These are phyloP conservation scores for Ecliptopera silaceata DNA, from an alignment of 2,888 invertebrate genomes.

Conservation along the genomic window DNA sequence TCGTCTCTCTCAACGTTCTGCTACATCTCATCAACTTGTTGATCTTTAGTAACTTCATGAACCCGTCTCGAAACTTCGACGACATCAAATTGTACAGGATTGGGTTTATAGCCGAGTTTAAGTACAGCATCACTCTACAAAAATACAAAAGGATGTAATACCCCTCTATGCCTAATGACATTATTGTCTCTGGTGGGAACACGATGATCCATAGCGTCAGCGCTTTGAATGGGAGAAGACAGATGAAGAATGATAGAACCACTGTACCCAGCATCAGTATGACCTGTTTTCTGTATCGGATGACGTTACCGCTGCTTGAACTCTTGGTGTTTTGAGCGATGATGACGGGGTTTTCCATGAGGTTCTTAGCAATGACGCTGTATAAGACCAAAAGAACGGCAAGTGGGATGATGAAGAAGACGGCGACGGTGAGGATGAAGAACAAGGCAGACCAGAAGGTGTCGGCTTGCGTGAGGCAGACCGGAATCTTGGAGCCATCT, in stretches of 20 bases:
- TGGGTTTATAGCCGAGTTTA: conserved; percentile 96
- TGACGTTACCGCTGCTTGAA: conserved; percentile 80
- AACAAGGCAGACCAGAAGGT: conserved; percentile 90
- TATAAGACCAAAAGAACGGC: conserved; percentile 91
- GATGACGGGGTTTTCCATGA: conserved; percentile 90
- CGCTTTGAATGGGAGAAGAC: conserved; percentile 94
- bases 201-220: conserved; percentile 94
- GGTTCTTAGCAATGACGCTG: conserved; percentile 92
- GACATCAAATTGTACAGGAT: conserved; percentile 96
- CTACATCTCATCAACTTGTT: conserved; percentile 75
- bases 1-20: conserved; percentile 73
- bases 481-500: conserved; percentile 88
- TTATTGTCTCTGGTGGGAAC: conserved; percentile 86
- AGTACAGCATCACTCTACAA: conserved; percentile 93
- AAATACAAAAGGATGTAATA: conserved; percentile 93
- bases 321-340: conserved; percentile 84
- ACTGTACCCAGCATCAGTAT: conserved; percentile 95
- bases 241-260: conserved; percentile 94
- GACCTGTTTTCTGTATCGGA: conserved; percentile 90
- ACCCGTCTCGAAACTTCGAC: conserved; percentile 93
- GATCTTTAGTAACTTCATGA: conserved; percentile 85
- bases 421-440: conserved; percentile 89
- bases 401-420: conserved; percentile 94
- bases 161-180: conserved; percentile 88
- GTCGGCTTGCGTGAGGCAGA: conserved; percentile 91